Percentiles rank a stretch among this genome's conserved stretches.
Conservation (phyloP, 2,888 invertebrate species). For the Cecidostiba fungosa region DNA sequence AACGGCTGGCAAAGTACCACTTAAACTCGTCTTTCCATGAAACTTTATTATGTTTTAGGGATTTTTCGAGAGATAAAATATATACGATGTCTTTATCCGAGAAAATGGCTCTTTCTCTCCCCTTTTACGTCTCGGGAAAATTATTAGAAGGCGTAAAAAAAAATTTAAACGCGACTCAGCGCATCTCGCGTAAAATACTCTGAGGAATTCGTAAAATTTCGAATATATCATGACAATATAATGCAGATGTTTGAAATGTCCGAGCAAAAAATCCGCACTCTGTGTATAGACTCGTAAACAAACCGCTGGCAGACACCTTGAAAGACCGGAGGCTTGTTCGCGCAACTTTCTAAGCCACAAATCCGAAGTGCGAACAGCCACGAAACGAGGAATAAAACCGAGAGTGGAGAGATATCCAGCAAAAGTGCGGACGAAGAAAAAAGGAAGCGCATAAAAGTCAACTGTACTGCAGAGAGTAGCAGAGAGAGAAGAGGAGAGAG, state of each 20-base stretch:
- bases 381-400: conserved; percentile 51
- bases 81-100: background rate
- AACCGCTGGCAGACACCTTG: background rate
- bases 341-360: conserved; percentile 1
- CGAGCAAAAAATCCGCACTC: background rate
- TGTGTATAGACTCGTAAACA: background rate
- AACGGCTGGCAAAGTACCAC: background rate
- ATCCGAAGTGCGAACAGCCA: conserved; percentile 23
- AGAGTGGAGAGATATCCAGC: conserved; percentile 43
- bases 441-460: conserved; percentile 5
- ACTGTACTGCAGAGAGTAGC: background rate
- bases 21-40: background rate
- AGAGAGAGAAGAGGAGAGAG: background rate
- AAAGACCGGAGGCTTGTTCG: background rate
- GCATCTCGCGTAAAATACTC: background rate
- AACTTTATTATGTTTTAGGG: background rate
- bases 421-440: background rate
- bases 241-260: background rate
- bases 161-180: background rate
- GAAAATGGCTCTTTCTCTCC: background rate
- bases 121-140: background rate
- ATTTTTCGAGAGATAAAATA: background rate
- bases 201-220: background rate
- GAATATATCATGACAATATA: background rate
- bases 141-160: background rate